Percentiles rank a stretch among this genome's conserved stretches.
phyloP scores from a whole-genome alignment of 2,797 vertebrate genomes.

The Triplophysa yarkandensis region DNA sequence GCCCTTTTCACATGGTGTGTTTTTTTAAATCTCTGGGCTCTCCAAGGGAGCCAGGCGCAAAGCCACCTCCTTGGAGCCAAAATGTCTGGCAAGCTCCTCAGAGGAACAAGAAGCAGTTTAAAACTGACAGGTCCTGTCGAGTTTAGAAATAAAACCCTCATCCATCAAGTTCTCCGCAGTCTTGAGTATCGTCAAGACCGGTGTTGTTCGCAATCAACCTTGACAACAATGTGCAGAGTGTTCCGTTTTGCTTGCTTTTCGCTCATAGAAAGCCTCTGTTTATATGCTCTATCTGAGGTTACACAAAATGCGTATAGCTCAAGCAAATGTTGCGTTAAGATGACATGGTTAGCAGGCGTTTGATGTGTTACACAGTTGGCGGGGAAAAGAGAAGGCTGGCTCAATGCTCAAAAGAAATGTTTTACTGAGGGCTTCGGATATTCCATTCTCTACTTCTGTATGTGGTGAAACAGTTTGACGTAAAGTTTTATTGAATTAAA shows the following conservation, averaged over 20 bases:
- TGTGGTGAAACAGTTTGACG: slow-evolving; percentile 1
- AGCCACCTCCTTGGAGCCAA: slow-evolving; percentile 72
- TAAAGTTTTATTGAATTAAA: slow-evolving; percentile 21
- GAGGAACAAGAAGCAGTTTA: slow-evolving; percentile 57
- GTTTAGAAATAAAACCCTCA: slow-evolving; percentile 54
- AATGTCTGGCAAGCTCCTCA: slow-evolving; percentile 71
- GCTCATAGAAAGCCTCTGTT: slow-evolving; percentile 50
- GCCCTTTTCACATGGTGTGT: slow-evolving; percentile 54
- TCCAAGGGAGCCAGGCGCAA: slow-evolving; percentile 72
- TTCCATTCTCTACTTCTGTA: slow-evolving; percentile 21
- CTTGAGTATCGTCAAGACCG: slow-evolving; percentile 41
- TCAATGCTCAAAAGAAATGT: slow-evolving; percentile 31
- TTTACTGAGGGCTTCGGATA: slow-evolving; percentile 38
- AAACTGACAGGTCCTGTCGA: slow-evolving; percentile 56
- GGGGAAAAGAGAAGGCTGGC: slow-evolving; percentile 33
- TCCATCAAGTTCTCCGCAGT: slow-evolving; percentile 55
- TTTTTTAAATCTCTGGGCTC: slow-evolving; percentile 61
- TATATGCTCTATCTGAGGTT: slow-evolving; percentile 51
- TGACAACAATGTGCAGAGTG: slow-evolving; percentile 55
- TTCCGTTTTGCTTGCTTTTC: slow-evolving; percentile 42
- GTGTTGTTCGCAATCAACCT: slow-evolving; percentile 54
- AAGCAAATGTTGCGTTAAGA: slow-evolving; percentile 60
- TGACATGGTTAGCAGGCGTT: slow-evolving; percentile 37
- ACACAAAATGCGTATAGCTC: slow-evolving; percentile 51
- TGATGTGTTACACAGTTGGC: slow-evolving; percentile 40